Evolutionary conservation across 2,113 vertebrate species (phyloP).

Genomic region (Calonectris borealis): DNA sequence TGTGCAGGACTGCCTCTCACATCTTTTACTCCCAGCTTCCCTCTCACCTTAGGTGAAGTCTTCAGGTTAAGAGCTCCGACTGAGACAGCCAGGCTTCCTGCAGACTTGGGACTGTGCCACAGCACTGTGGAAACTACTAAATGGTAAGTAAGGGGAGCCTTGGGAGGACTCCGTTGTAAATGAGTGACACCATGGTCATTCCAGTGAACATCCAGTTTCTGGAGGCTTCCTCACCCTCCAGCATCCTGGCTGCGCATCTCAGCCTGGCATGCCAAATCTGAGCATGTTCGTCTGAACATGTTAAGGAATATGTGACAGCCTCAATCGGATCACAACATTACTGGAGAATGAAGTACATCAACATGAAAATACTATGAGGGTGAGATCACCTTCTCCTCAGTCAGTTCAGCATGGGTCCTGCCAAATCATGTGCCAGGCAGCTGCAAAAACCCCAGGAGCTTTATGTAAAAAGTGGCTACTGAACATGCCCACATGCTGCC

Average conservation of each 20-base stretch:
- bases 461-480: background rate
- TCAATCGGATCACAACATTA: slow-evolving; percentile 28
- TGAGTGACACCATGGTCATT: background rate
- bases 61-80: background rate
- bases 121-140: background rate
- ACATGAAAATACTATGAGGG: slow-evolving; percentile 9
- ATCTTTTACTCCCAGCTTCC: background rate
- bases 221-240: slow-evolving; percentile 9
- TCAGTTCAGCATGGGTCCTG: background rate
- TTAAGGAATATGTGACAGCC: slow-evolving; percentile 27
- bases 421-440: background rate
- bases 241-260: background rate
- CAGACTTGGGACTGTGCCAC: background rate
- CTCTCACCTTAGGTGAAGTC: background rate
- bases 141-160: background rate
- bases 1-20: background rate
- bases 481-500: background rate
- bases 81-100: background rate
- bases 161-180: background rate
- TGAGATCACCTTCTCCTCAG: slow-evolving; percentile 53
- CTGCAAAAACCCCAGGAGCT: background rate
- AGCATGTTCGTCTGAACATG: background rate
- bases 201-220: background rate
- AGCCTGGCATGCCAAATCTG: background rate
- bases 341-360: slow-evolving; percentile 35